A percentile compares a stretch with the other conserved stretches of the same genome.
Conservation (phyloP, 2,888 invertebrate species). For the Prenolepis imparis region DNA sequence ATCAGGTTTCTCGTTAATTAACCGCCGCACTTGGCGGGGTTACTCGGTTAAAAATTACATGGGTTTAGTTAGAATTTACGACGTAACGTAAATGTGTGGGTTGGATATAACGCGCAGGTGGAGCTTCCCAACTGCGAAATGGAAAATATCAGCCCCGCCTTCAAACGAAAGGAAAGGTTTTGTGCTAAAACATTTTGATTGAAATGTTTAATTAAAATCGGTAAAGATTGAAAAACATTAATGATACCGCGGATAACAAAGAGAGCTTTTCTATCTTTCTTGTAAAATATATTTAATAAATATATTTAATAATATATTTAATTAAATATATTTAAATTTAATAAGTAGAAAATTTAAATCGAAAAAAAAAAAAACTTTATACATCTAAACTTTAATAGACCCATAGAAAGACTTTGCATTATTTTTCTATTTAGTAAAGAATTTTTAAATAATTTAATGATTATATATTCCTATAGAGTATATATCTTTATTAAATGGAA, state of each 20-base stretch:
- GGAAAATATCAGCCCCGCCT: neutral
- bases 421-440: too few species aligned
- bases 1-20: constrained; percentile 51
- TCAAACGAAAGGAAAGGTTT: neutral
- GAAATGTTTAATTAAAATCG: constrained; percentile 14
- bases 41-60: constrained; percentile 34
- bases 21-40: constrained; percentile 4
- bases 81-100: constrained; percentile 15
- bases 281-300: neutral
- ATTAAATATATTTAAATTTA: neutral
- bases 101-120: neutral
- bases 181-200: neutral
- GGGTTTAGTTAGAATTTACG: constrained; percentile 20
- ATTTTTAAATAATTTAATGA: too few species aligned
- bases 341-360: neutral
- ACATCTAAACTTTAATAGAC: neutral
- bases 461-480: neutral
- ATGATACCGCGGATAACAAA: neutral
- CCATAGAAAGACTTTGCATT: too few species aligned
- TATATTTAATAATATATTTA: neutral
- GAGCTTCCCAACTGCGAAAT: neutral
- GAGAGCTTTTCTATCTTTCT: neutral
- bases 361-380: neutral
- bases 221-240: neutral
- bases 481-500: neutral